phyloP scores from a whole-genome alignment of 2,113 vertebrate genomes.

The Heterocephalus glaber region DNA sequence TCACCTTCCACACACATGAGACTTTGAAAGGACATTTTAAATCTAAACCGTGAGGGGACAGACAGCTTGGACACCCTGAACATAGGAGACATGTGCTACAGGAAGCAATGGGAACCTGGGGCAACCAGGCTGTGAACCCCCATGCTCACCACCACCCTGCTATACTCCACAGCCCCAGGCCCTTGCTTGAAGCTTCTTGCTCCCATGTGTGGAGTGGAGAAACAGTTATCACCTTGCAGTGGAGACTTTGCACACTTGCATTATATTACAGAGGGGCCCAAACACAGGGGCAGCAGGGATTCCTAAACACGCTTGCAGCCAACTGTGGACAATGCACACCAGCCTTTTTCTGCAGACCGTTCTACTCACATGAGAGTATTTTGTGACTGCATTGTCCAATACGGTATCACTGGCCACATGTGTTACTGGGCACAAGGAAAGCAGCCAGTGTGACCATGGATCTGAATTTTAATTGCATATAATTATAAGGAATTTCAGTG shows the following conservation, averaged over 20 bases:
- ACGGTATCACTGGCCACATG: background rate
- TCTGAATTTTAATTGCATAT: background rate
- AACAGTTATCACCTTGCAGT: background rate
- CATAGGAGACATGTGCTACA: rapidly evolving
- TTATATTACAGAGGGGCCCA: background rate
- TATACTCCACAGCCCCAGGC: too few relatives aligned
- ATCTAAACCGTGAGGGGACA: background rate
- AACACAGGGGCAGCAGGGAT: background rate
- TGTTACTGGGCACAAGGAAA: background rate
- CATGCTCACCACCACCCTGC: background rate
- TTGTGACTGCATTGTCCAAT: rapidly evolving
- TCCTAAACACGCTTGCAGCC: background rate
- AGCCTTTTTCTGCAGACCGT: background rate
- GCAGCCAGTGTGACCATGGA: background rate
- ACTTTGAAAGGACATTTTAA: background rate
- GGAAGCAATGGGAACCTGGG: background rate
- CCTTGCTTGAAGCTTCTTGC: background rate
- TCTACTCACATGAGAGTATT: background rate
- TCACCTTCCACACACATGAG: background rate
- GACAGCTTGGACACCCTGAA: background rate
- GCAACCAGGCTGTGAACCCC: background rate
- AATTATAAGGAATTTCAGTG: background rate
- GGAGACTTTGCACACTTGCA: background rate
- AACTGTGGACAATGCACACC: background rate
- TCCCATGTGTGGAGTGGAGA: background rate